phyloP scores from a whole-genome alignment of 2,113 vertebrate genomes.

The Beaufortia kweichowensis region DNA sequence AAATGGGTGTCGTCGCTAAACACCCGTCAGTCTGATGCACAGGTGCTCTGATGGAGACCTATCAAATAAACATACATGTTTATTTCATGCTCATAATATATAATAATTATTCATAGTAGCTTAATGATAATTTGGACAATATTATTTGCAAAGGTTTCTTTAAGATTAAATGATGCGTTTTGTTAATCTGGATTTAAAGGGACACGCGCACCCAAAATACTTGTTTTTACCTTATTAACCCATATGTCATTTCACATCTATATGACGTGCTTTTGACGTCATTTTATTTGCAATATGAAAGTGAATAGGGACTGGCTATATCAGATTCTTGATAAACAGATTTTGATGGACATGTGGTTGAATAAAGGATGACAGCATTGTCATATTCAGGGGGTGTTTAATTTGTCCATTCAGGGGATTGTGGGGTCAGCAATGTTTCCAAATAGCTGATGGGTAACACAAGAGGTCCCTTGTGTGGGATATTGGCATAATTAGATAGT shows the following conservation, averaged over 20 bases:
- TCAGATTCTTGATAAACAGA: too few relatives aligned
- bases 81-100: background rate
- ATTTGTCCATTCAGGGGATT: conserved; percentile 50
- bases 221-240: background rate
- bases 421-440: conserved; percentile 68
- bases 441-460: conserved; percentile 72
- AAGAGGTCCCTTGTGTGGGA: conserved; percentile 66
- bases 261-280: background rate
- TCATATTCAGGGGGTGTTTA: conserved; percentile 33
- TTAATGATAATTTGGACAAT: background rate
- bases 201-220: conserved; percentile 1
- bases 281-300: background rate
- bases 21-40: conserved; percentile 30
- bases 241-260: background rate
- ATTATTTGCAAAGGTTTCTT: background rate
- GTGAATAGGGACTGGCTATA: background rate
- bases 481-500: conserved; percentile 55
- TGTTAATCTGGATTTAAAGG: conserved; percentile 14
- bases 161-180: background rate
- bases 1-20: background rate
- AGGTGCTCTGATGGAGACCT: conserved; percentile 55
- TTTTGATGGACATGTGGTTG: background rate
- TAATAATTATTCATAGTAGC: background rate
- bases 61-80: background rate
- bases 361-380: background rate